phyloP scores from a whole-genome alignment of 2,113 vertebrate species.

The Eulemur rufifrons region DNA sequence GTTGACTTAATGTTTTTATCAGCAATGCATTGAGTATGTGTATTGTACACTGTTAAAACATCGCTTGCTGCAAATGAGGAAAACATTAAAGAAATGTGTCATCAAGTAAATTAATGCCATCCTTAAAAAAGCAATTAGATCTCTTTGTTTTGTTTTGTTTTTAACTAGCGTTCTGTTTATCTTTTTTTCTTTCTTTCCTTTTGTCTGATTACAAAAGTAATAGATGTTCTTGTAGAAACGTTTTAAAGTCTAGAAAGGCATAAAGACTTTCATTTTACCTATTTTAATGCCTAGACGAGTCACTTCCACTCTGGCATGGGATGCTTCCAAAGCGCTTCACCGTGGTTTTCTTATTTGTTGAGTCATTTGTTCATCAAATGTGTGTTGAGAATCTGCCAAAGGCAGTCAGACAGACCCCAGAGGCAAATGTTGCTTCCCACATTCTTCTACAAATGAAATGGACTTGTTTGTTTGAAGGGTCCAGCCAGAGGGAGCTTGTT shows the following conservation, averaged over 20 bases:
- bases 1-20: constrained; percentile 70
- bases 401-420: background rate
- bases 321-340: background rate
- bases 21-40: constrained; percentile 11
- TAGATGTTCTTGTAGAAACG: background rate
- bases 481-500: background rate
- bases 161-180: background rate
- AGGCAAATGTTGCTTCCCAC: fast-evolving
- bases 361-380: background rate
- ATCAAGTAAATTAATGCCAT: constrained; percentile 54
- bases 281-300: background rate
- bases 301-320: background rate
- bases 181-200: background rate
- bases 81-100: constrained; percentile 63
- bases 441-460: background rate
- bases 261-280: background rate
- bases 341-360: background rate
- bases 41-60: constrained; percentile 34
- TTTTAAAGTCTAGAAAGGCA: background rate
- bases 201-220: background rate
- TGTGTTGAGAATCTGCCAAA: background rate
- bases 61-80: constrained; percentile 51
- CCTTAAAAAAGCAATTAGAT: constrained; percentile 67
- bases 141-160: background rate
- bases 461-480: background rate